Evolutionary conservation across 2,113 vertebrate species (phyloP).

Genomic region (Pseudorasbora parva): DNA sequence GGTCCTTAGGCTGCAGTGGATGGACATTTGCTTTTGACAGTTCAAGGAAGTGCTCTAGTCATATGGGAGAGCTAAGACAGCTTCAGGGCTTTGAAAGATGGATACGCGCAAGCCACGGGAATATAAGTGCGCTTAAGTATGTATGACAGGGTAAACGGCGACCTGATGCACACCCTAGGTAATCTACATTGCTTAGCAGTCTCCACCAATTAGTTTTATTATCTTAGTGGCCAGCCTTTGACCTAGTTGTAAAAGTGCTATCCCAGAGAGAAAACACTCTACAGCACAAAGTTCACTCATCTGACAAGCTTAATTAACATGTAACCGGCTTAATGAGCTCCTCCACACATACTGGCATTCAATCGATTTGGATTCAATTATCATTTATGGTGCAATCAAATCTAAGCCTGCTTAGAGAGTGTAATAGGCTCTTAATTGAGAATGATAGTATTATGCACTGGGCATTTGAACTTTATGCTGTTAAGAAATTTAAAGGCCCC

Average conservation of each 20-base stretch:
- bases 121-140: constrained; percentile 7
- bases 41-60: constrained; percentile 19
- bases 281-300: constrained; percentile 26
- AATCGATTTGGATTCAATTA: constrained; percentile 58
- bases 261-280: constrained; percentile 36
- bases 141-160: not conserved
- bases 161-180: not conserved
- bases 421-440: constrained; percentile 47
- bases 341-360: constrained; percentile 42
- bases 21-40: constrained; percentile 24
- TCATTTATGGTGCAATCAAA: constrained; percentile 51
- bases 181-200: constrained; percentile 37
- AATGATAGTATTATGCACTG: constrained; percentile 39
- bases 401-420: constrained; percentile 43
- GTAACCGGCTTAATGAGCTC: constrained; percentile 46
- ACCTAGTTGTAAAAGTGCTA: constrained; percentile 42
- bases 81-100: constrained; percentile 21
- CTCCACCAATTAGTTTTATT: constrained; percentile 47
- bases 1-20: constrained; percentile 16
- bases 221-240: constrained; percentile 46
- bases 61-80: constrained; percentile 22
- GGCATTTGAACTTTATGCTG: constrained; percentile 31
- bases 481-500: constrained; percentile 31
- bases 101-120: not conserved
- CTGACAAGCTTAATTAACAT: constrained; percentile 54